Base-by-base conservation (phyloP, 2,797 vertebrate species). In the Siniperca obscura region DNA sequence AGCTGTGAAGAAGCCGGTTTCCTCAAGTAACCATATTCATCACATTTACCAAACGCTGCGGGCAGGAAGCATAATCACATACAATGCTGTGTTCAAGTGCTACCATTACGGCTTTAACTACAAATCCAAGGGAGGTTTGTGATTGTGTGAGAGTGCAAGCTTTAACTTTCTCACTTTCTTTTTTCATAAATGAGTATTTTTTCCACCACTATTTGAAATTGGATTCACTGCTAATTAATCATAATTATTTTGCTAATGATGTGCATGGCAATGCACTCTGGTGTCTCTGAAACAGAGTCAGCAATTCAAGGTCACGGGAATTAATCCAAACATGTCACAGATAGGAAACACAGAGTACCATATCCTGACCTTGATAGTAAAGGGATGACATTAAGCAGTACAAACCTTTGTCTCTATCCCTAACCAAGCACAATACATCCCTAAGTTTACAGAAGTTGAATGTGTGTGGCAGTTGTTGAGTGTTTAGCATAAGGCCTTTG, bases 231-330 rank as follows among this genome's bases (percentile, higher is more conserved):
- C 93, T 95, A 95, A 96, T 96, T 92, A 94, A 92, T 95, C 92
- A 84, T 93, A 94, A 95, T 95, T 94, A 95, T 91, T 90, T 93
- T 87, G 73, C 87, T 93, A 94, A 95, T 94, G 90, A 94, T 85
- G 86, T 92, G 88, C 86, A 86, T 82, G 69, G 90, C 86, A 87
- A 85, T 72, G 83, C 60, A 66, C 83, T 90, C 70, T 82, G 80
- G 69, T 84, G 86, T 92, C 89, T 93, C 81, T 76, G 83, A 91
- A 86, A 91, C 77, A 86, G 83, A 91, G 80, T 75, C 82, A 87
- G 89, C 70, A 62, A 87, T 91, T 87, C 91, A 94, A 93, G 93
- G 93, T 94, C 93, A 91, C 68, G 7, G 75, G 82, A 90, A 86
- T 85, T 90, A 89, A 93, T 93, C 89, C 88, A 85, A 91, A 86